Evolutionary conservation across 2,113 vertebrate genomes (phyloP).

Genomic region (Corythornis madagascariensis): DNA sequence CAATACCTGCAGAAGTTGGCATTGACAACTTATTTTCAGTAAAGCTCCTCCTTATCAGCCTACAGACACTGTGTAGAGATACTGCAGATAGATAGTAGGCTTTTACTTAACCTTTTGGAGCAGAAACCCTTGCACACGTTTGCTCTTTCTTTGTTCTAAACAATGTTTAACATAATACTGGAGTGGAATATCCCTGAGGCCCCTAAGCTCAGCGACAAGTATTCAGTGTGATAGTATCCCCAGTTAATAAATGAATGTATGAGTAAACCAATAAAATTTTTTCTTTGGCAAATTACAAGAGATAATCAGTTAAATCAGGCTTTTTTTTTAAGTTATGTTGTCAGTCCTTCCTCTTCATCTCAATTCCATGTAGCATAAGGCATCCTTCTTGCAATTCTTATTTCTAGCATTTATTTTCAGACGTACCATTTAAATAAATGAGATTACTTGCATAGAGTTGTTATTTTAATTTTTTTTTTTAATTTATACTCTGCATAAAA

Average conservation of each 20-base stretch:
- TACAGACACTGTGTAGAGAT: not conserved
- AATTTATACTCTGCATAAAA: not conserved
- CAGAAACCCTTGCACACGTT: not conserved
- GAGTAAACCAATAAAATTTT: slow-evolving; percentile 2
- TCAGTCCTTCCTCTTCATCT: not conserved
- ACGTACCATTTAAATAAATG: not conserved
- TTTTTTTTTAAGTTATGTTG: not conserved
- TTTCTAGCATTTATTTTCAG: not conserved
- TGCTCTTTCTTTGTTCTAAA: not conserved
- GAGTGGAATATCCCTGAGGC: slow-evolving; percentile 30
- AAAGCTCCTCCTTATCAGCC: not conserved
- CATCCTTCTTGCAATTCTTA: not conserved
- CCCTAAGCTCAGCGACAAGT: not conserved
- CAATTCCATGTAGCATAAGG: not conserved
- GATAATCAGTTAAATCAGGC: not conserved
- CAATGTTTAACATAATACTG: not conserved
- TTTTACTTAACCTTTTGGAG: not conserved
- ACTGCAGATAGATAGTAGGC: not conserved
- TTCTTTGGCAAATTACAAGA: not conserved
- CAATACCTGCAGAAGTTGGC: not conserved
- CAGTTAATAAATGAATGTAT: not conserved
- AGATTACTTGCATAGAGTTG: not conserved
- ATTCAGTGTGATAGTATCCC: not conserved
- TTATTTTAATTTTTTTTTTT: not conserved
- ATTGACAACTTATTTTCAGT: not conserved